phyloP scores from a whole-genome alignment of 37 sponge, comb jelly and placozoan species.

The Diacarnus erythraeanus region DNA sequence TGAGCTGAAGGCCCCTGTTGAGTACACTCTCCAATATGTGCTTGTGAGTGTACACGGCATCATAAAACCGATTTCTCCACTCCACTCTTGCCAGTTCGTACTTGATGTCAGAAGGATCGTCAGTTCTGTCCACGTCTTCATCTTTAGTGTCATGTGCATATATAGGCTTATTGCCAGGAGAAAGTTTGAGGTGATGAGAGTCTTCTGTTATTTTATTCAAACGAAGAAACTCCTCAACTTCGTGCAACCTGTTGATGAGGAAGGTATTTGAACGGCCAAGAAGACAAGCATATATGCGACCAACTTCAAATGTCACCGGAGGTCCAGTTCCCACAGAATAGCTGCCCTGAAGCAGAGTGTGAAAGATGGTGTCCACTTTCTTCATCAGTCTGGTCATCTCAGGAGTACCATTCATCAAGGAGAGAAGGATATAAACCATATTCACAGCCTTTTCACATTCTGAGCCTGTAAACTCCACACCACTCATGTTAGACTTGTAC shows the following conservation, averaged over 20 bases:
- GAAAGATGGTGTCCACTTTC: slow-evolving; percentile 53
- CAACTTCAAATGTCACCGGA: slow-evolving; percentile 18
- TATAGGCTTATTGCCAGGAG: not conserved
- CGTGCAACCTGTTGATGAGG: slow-evolving; percentile 62
- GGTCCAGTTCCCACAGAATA: not conserved
- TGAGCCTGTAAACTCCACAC: not conserved
- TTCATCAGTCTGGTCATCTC: slow-evolving; percentile 34
- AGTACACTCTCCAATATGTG: slow-evolving; percentile 77
- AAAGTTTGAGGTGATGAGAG: not conserved
- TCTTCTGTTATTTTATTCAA: not conserved
- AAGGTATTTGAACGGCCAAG: slow-evolving; percentile 51
- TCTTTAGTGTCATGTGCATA: not conserved
- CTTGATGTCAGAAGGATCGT: not conserved
- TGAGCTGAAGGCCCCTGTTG: slow-evolving; percentile 64
- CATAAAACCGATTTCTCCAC: slow-evolving; percentile 63
- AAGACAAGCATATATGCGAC: slow-evolving; percentile 70
- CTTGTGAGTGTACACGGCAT: slow-evolving; percentile 39
- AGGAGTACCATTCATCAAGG: slow-evolving; percentile 49
- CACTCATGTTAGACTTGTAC: slow-evolving; percentile 35
- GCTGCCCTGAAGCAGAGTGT: slow-evolving; percentile 34
- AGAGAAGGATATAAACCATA: slow-evolving; percentile 52
- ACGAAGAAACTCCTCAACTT: slow-evolving; percentile 66
- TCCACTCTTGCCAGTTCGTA: slow-evolving; percentile 4
- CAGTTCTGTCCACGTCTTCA: not conserved
- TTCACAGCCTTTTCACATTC: slow-evolving; percentile 10